phyloP scores from a whole-genome alignment of 2,113 vertebrate species.

The Hypomesus transpacificus region DNA sequence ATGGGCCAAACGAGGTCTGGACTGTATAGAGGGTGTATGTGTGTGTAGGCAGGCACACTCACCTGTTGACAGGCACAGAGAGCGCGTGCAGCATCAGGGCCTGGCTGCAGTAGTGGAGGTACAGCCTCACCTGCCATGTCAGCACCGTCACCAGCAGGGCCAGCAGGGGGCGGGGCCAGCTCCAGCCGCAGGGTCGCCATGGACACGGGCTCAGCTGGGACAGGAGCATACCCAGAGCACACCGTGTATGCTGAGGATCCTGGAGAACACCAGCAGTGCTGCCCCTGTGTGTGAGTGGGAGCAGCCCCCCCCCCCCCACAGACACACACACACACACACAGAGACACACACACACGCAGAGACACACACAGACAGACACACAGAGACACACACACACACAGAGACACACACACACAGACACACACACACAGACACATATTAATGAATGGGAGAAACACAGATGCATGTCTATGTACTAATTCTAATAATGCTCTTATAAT shows the following conservation, averaged over 20 bases:
- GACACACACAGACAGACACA: constrained; percentile 23
- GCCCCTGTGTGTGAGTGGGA: too few species aligned
- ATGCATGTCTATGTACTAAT: too few species aligned
- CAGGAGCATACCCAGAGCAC: constrained; percentile 63
- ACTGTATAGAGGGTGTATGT: constrained; percentile 5
- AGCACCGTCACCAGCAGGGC: constrained; percentile 74
- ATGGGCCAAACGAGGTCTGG: constrained; percentile 23
- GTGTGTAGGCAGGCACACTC: constrained; percentile 62
- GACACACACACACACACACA: constrained; percentile 5
- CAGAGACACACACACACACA: neutral
- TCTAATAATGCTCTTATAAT: too few species aligned
- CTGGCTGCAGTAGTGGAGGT: constrained; percentile 91
- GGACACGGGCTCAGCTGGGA: constrained; percentile 73
- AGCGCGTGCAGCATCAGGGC: constrained; percentile 87
- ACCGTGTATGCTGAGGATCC: constrained; percentile 54
- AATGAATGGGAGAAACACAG: too few species aligned
- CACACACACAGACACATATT: constrained; percentile 13
- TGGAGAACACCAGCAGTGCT: constrained; percentile 13
- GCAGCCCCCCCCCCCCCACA: constrained; percentile 50
- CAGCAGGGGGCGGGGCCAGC: constrained; percentile 74
- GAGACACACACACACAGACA: constrained; percentile 22
- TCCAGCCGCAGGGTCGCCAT: constrained; percentile 62
- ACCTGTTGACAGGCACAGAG: constrained; percentile 88
- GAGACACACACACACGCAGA: constrained; percentile 19
- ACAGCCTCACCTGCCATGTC: constrained; percentile 85